Conservation (phyloP, 2,888 invertebrate genomes). For the Eupithecia tripunctaria region DNA sequence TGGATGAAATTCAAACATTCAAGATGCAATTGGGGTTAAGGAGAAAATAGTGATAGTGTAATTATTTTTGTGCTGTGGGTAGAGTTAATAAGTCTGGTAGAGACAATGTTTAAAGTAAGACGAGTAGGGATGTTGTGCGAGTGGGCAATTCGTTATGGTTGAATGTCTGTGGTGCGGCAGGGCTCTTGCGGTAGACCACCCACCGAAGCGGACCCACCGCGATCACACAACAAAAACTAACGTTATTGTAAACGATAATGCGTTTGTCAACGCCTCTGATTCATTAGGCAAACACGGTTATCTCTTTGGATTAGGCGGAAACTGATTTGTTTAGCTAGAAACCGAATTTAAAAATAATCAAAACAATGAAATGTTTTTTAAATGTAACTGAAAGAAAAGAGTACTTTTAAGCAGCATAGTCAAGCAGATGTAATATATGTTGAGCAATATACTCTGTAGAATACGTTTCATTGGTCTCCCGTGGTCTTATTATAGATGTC, state of each 20-base stretch:
- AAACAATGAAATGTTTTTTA: conserved; percentile 15
- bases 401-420: conserved; percentile 56
- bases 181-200: conserved; percentile 68
- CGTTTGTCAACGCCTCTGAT: conserved; percentile 53
- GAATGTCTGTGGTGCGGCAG: conserved; percentile 45
- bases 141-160: conserved; percentile 50
- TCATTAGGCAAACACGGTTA: conserved; percentile 47
- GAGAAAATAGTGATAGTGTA: background rate
- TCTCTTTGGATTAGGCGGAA: conserved; percentile 41
- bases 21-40: background rate
- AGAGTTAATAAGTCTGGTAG: conserved; percentile 21
- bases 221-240: conserved; percentile 57
- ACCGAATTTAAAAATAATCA: conserved; percentile 23
- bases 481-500: conserved; percentile 84
- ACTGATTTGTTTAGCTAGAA: conserved; percentile 36
- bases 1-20: background rate
- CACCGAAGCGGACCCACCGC: conserved; percentile 57
- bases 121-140: conserved; percentile 43
- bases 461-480: conserved; percentile 77
- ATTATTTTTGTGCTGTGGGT: conserved; percentile 3
- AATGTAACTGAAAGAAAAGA: conserved; percentile 17
- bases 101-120: conserved; percentile 40
- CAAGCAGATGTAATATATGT: conserved; percentile 71
- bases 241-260: conserved; percentile 55
- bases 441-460: conserved; percentile 69